phyloP scores from a whole-genome alignment of 2,888 invertebrate species.

The Agrilus mali region DNA sequence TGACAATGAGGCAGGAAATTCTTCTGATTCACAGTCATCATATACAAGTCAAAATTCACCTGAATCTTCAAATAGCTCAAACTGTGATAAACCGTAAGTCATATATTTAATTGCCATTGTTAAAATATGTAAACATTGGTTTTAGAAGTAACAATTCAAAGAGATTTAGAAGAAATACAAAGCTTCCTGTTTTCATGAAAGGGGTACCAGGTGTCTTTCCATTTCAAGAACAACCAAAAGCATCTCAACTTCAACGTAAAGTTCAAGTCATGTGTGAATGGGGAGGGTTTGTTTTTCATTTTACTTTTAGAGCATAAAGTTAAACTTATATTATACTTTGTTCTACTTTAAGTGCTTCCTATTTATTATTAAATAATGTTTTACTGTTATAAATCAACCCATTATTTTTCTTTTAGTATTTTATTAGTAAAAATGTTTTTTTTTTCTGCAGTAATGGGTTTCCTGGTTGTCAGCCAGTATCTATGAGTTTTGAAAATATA shows the following conservation, averaged over 20 bases:
- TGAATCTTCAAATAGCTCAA: too few species aligned
- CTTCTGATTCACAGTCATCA: too few species aligned
- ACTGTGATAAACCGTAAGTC: too few species aligned
- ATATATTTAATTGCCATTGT: too few species aligned
- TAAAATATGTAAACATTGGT: neutral
- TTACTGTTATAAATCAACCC: neutral
- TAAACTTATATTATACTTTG: too few species aligned
- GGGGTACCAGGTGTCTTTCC: conserved; percentile 70
- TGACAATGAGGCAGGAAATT: too few species aligned
- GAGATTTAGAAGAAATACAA: conserved; percentile 19
- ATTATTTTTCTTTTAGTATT: neutral
- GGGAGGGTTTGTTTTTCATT: conserved; percentile 36
- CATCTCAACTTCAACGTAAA: conserved; percentile 51
- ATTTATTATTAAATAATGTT: neutral
- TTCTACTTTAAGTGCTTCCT: too few species aligned
- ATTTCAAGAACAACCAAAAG: conserved; percentile 48
- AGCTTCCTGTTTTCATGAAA: conserved; percentile 70
- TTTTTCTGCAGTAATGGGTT: conserved; percentile 51
- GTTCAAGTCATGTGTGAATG: conserved; percentile 73
- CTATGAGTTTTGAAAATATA: conserved; percentile 81
- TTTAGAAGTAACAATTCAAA: neutral
- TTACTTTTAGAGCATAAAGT: neutral
- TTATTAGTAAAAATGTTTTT: neutral
- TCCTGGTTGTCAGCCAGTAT: conserved; percentile 95
- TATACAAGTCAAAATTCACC: too few species aligned